Evolutionary conservation across 2,888 invertebrate genomes (phyloP), one percentile per base, ranked within the genome.

Genomic region (Tinea semifulvella): DNA sequence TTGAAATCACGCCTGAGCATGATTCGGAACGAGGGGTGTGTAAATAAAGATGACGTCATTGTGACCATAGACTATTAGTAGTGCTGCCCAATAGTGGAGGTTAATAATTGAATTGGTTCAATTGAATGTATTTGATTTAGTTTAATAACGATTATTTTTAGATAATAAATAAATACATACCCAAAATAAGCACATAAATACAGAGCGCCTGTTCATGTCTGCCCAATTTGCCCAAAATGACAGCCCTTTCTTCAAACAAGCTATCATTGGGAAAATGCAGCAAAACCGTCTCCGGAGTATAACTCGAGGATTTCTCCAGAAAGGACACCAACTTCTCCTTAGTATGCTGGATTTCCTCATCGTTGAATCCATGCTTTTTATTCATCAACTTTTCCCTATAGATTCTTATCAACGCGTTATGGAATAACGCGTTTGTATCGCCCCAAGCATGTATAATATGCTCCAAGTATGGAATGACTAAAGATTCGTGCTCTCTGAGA

Each of bases 391-490:
- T 90, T 54, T 94, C 93, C 50, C 92, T 86, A 58, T 98, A 96
- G 65, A 94, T 91, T 60, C 92, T 91, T 2, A 96, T 88, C 42
- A 99, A 76, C 2, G 91, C 90, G 63, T 98, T 96, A 68, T 99
- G 98, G 57, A 96, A 93, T 40, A 91, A 63, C 0, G 92, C 84
- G 60, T 90, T 92, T 0, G 84, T 84, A 53, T 99, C 98, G 49
- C 88, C 86, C 96, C 98, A 98, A 2, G 86, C 85, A 50, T 90
- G 85, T 19, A 99, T 92, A 0, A 98, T 88, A 63, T 99, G 97
- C 63, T 98, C 98, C 60, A 98, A 74, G 65, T 98, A 99, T 0
- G 94, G 92, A 57, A 97, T 92, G 1, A 96, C 94, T 18, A 95
- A 79, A 11, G 84, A 66, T 50, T 91, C 89, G 60, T 93, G 92